Evolutionary conservation across 2,888 invertebrate genomes (phyloP), one percentile per base, ranked within the genome.

Genomic region (Troides helena): DNA sequence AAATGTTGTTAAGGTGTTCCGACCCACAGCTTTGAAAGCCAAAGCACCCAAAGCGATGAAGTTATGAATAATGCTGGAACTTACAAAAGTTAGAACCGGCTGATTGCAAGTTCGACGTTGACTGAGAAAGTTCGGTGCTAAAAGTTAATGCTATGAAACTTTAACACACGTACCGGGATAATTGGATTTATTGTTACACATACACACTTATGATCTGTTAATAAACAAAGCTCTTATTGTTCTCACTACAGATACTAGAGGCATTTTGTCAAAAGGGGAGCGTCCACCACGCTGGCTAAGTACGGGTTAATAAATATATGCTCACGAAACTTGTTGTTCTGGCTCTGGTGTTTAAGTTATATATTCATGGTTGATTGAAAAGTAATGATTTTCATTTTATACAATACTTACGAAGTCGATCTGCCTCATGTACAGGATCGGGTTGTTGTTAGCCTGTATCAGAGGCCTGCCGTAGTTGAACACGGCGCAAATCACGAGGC

Each of bases 401-500:
- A 2, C 14, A 53, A 8, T 30, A 90, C 96, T 95, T 92, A 99
- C 99, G 93, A 94, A 94, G 85, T 98, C 98, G 72, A 98, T 91
- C 91, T 98, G 98, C 87, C 98, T 98, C 80, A 96, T 89, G 89
- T 99, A 99, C 72, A 96, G 95, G 74, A 97, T 95, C 61, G 96
- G 95, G 80, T 97, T 98, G 89, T 98, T 97, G 83, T 97, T 96
- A 18, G 99, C 96, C 84, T 98, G 97, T 74, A 99, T 96, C 59
- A 99, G 94, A 0, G 98, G 95, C 76, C 95, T 95, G 53, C 99
- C 99, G 73, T 95, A 94, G 92, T 99, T 99, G 93, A 98, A 99
- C 70, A 99, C 95, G 71, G 98, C 95, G 84, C 97, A 98, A 77
- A 99, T 96, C 67, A 98, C 96, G 94, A 99, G 96, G 23, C 99